phyloP scores from a whole-genome alignment of 2,888 invertebrate genomes.

The Lepetodrilus schrolli region DNA sequence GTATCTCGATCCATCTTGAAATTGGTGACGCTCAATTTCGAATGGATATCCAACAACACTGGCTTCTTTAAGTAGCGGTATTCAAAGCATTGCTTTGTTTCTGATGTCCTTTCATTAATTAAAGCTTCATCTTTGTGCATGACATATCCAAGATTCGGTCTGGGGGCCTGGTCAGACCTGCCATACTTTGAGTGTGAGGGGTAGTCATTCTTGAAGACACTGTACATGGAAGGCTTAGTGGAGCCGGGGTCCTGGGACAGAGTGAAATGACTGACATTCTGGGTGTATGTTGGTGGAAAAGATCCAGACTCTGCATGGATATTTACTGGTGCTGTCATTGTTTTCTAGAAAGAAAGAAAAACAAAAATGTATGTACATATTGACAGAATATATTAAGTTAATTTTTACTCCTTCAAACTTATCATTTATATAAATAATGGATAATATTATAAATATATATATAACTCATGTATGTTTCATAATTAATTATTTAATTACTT shows the following conservation, averaged over 20 bases:
- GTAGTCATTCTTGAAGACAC: conserved; percentile 68
- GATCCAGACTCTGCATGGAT: conserved; percentile 13
- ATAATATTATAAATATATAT: not conserved
- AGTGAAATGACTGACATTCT: conserved; percentile 64
- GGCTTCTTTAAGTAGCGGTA: conserved; percentile 58
- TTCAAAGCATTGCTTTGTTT: conserved; percentile 61
- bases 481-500: too few species aligned
- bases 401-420: not conserved
- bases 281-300: conserved; percentile 9
- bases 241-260: conserved; percentile 62
- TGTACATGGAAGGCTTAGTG: conserved; percentile 55
- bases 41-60: conserved; percentile 43
- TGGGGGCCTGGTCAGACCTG: conserved; percentile 52
- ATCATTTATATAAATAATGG: not conserved
- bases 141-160: conserved; percentile 65
- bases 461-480: not conserved
- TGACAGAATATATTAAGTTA: too few species aligned
- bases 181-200: conserved; percentile 54
- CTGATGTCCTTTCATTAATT: conserved; percentile 65
- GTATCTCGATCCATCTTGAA: conserved; percentile 71
- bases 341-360: not conserved
- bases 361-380: not conserved
- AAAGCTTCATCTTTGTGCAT: conserved; percentile 66
- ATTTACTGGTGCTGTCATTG: conserved; percentile 17
- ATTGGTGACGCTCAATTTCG: conserved; percentile 64